phyloP scores from a whole-genome alignment of 2,113 vertebrate genomes.

The Gnathonemus longibarbis region DNA sequence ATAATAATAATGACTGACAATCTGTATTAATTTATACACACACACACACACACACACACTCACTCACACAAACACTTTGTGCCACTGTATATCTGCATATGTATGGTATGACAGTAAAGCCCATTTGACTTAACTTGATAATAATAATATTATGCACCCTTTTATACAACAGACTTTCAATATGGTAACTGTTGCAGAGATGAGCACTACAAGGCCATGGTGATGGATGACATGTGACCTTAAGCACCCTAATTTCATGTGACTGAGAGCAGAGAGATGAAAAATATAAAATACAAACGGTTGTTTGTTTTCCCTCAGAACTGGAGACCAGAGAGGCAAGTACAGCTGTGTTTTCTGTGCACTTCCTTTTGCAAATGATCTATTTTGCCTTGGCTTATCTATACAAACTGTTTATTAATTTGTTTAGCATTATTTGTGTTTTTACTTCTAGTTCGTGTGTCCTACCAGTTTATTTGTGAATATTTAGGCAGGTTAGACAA shows the following conservation, averaged over 20 bases:
- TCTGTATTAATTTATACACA: too few species aligned
- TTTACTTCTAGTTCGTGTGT: not conserved
- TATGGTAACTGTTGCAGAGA: not conserved
- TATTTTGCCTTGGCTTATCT: not conserved
- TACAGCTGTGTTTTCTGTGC: conserved; percentile 8
- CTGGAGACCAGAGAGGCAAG: conserved; percentile 44
- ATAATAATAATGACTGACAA: too few species aligned
- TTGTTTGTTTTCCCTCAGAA: conserved; percentile 41
- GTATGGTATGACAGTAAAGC: not conserved
- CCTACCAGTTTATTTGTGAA: not conserved
- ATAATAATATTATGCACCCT: not conserved
- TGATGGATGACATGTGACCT: conserved; percentile 57
- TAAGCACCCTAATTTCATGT: conserved; percentile 59
- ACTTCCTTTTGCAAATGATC: not conserved
- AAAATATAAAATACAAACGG: conserved; percentile 45
- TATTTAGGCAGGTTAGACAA: not conserved
- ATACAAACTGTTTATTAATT: not conserved
- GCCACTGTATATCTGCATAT: not conserved
- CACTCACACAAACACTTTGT: not conserved
- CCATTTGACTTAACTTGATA: not conserved
- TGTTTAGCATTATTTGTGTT: not conserved
- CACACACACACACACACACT: too few species aligned
- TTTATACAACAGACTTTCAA: not conserved
- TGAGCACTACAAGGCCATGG: not conserved
- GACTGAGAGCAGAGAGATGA: conserved; percentile 53